phyloP scores from a whole-genome alignment of 2,113 vertebrate species.

The Acrocephalus kingi region DNA sequence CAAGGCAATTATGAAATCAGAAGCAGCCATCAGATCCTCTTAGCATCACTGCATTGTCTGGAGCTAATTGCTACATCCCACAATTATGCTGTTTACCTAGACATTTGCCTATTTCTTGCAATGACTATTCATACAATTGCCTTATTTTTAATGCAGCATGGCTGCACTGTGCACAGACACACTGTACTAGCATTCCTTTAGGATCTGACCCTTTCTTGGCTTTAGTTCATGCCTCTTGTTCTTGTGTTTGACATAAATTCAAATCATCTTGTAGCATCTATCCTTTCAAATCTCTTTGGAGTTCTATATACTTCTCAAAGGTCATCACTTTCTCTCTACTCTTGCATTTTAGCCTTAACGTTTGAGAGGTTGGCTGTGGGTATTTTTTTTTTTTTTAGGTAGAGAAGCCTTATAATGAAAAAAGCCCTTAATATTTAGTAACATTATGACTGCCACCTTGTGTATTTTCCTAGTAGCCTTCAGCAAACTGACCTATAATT shows the following conservation, averaged over 20 bases:
- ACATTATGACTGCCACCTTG: neutral
- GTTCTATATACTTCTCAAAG: neutral
- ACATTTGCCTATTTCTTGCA: neutral
- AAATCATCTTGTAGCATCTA: slow-evolving; percentile 2
- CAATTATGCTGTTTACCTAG: neutral
- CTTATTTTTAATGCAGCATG: slow-evolving; percentile 5
- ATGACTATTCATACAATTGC: neutral
- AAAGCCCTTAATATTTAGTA: neutral
- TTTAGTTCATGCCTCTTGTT: slow-evolving; percentile 20
- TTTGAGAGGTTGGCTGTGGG: neutral
- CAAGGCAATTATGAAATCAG: slow-evolving; percentile 21
- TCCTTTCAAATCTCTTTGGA: neutral
- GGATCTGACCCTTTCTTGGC: slow-evolving; percentile 23
- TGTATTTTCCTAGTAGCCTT: neutral
- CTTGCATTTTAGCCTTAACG: neutral
- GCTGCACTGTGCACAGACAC: neutral
- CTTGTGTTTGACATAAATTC: slow-evolving; percentile 34
- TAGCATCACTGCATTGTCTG: neutral
- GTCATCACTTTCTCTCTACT: neutral
- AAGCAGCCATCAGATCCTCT: slow-evolving; percentile 12
- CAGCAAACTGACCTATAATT: neutral
- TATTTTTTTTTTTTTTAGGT: neutral
- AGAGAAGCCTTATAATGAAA: neutral
- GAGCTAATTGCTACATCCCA: slow-evolving; percentile 18
- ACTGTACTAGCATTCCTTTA: neutral